Evolutionary conservation across 2,888 invertebrate species (phyloP).

Genomic region (Chrysotoxum bicinctum): DNA sequence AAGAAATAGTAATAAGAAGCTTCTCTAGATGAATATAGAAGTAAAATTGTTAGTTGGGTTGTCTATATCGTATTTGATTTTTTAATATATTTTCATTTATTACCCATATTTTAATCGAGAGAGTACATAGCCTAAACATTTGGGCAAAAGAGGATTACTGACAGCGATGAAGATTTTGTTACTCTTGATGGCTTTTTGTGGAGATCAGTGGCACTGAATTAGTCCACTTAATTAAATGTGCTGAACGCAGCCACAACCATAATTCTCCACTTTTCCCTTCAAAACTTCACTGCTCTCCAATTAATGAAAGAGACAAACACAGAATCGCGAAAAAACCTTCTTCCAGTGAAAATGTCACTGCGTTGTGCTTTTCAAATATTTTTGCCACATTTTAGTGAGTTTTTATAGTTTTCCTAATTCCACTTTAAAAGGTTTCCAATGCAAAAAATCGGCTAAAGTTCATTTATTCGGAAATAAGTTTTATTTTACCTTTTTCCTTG

Average conservation of each 20-base stretch:
- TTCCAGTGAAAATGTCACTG: slow-evolving; percentile 63
- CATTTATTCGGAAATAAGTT: background rate
- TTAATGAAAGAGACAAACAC: slow-evolving; percentile 35
- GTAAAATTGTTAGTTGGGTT: too few relatives aligned
- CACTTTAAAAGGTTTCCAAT: background rate
- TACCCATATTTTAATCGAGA: too few relatives aligned
- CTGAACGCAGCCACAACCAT: background rate
- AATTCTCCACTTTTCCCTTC: background rate
- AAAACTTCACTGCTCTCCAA: slow-evolving; percentile 28
- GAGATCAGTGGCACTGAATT: too few relatives aligned
- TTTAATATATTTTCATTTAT: too few relatives aligned
- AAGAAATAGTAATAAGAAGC: too few relatives aligned
- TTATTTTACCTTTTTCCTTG: background rate
- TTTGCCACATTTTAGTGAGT: slow-evolving; percentile 65
- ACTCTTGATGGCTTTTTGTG: too few relatives aligned
- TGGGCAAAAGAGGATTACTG: too few relatives aligned
- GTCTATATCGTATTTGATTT: too few relatives aligned
- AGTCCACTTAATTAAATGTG: background rate
- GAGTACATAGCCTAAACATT: too few relatives aligned
- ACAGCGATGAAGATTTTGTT: background rate
- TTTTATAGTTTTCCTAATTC: slow-evolving; percentile 37
- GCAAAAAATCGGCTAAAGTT: background rate
- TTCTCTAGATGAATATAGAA: too few relatives aligned
- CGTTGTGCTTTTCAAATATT: slow-evolving; percentile 57
- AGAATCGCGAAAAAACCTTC: background rate